A percentile compares a stretch with the other conserved stretches of the same genome.
Conservation (phyloP, 2,113 vertebrate genomes). For the Cephalopholis sonnerati region DNA sequence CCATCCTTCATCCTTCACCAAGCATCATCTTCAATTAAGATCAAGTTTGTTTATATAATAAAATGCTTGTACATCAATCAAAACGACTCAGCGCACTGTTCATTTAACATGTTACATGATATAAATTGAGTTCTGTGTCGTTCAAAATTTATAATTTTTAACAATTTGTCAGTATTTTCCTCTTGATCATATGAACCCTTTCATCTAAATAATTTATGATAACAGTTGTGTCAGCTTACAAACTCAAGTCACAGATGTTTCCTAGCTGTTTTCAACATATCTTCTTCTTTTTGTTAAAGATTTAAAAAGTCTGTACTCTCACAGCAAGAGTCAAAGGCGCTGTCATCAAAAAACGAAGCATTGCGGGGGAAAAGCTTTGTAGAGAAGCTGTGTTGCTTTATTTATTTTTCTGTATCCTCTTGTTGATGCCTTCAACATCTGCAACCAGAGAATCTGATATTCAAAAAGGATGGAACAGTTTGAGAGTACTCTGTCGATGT, state of each 20-base stretch:
- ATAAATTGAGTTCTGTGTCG: not conserved
- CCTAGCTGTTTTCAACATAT: not conserved
- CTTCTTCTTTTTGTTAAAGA: not conserved
- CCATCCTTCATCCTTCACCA: not conserved
- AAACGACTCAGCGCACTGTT: not conserved
- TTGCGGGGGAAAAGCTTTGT: not conserved
- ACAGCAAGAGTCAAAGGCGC: not conserved
- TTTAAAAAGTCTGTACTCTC: not conserved
- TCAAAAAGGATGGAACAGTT: not conserved
- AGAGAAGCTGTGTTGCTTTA: not conserved
- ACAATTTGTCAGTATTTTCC: not conserved
- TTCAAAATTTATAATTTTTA: no score
- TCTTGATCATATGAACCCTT: not conserved
- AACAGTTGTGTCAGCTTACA: not conserved
- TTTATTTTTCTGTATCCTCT: constrained; percentile 20
- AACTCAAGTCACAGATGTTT: not conserved
- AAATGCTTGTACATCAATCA: not conserved
- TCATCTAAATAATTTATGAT: not conserved
- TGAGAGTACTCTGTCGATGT: not conserved
- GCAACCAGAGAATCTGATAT: not conserved
- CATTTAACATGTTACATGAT: not conserved
- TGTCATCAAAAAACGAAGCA: constrained; percentile 10
- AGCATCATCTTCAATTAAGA: not conserved
- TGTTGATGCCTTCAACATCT: not conserved
- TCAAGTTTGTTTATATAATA: not conserved